phyloP scores from a whole-genome alignment of 2,888 invertebrate species.

The Notocelia uddmanniana region DNA sequence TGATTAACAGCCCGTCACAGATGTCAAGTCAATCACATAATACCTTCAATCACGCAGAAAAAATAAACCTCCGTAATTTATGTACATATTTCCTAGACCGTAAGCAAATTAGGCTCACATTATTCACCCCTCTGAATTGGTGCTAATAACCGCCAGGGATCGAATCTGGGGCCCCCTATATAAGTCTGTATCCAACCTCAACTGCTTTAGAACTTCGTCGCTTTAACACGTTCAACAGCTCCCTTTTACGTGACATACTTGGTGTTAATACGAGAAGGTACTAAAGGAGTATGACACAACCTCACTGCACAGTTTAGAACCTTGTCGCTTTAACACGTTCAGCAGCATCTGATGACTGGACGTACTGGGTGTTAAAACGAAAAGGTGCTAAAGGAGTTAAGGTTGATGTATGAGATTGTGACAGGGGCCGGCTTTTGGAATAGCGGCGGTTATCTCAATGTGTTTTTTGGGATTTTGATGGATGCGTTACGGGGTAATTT shows the following conservation, averaged over 20 bases:
- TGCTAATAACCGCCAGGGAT: constrained; percentile 77
- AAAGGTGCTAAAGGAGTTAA: neutral
- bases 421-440: constrained; percentile 65
- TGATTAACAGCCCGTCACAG: constrained; percentile 9
- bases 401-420: constrained; percentile 49
- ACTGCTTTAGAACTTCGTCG: constrained; percentile 15
- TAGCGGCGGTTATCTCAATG: constrained; percentile 24
- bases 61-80: constrained; percentile 58
- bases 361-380: constrained; percentile 9
- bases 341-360: neutral
- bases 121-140: constrained; percentile 83
- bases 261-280: constrained; percentile 7
- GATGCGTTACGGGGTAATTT: constrained; percentile 30
- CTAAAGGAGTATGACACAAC: neutral
- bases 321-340: neutral
- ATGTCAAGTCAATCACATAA: constrained; percentile 33
- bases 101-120: constrained; percentile 81
- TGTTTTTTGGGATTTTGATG: constrained; percentile 33
- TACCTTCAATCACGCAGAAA: constrained; percentile 43
- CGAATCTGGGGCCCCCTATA: constrained; percentile 55
- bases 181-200: constrained; percentile 39
- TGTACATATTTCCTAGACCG: constrained; percentile 74
- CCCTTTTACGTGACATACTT: neutral
- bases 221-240: neutral
- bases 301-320: constrained; percentile 17